Evolutionary conservation across 2,888 invertebrate genomes (phyloP).

Genomic region (Hylaea fasciaria): DNA sequence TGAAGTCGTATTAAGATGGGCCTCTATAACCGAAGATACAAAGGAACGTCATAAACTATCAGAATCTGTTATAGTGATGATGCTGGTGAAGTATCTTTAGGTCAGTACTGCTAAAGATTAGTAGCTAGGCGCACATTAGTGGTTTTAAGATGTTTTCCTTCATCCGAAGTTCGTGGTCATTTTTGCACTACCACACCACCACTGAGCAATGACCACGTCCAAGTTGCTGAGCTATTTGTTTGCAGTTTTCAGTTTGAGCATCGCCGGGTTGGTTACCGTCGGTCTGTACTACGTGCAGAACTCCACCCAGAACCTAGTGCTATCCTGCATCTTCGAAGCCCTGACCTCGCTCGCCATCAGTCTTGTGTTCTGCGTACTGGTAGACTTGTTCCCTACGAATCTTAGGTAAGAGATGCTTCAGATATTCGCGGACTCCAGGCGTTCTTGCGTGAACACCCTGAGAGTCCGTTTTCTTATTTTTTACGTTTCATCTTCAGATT

Average conservation of each 20-base stretch:
- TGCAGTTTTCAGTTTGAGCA: slow-evolving; percentile 89
- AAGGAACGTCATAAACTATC: no score
- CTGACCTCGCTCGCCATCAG: slow-evolving; percentile 92
- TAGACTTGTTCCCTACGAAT: slow-evolving; percentile 93
- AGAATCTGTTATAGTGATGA: slow-evolving; percentile 1
- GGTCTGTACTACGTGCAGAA: slow-evolving; percentile 91
- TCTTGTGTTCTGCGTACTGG: slow-evolving; percentile 92
- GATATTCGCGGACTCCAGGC: background rate
- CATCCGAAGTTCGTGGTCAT: no score
- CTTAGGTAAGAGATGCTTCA: slow-evolving; percentile 85
- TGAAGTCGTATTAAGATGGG: no score
- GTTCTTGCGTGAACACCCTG: no score
- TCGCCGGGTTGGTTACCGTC: slow-evolving; percentile 89
- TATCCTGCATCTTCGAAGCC: slow-evolving; percentile 92
- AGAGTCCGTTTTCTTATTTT: no score
- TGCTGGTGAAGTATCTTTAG: no score
- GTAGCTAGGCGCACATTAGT: background rate
- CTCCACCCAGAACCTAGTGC: slow-evolving; percentile 88
- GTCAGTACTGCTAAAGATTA: no score
- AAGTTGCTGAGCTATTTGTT: background rate
- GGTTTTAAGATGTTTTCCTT: no score
- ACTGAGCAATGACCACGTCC: no score
- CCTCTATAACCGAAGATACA: no score
- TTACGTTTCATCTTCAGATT: no score
- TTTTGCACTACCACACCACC: no score